Evolutionary conservation across 2,888 invertebrate species (phyloP).

Genomic region (Thereva nobilitata): DNA sequence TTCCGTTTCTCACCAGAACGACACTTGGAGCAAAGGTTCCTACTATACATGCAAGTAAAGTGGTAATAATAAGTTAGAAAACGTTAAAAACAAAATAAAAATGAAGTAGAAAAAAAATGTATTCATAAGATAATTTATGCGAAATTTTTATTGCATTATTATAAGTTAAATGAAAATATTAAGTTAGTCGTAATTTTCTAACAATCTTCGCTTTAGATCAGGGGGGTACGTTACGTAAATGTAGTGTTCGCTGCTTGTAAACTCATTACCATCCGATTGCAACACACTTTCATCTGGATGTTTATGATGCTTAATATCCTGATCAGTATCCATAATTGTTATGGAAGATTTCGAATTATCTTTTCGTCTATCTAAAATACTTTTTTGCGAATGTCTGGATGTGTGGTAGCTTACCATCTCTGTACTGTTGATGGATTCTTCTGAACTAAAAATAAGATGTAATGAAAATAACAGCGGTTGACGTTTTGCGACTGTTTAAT

Average conservation of each 20-base stretch:
- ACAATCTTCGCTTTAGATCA: conserved; percentile 78
- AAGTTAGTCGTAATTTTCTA: conserved; percentile 69
- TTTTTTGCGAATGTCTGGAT: conserved; percentile 19
- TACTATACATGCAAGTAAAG: too few relatives aligned
- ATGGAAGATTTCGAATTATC: conserved; percentile 21
- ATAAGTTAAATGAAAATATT: too few relatives aligned
- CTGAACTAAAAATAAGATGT: conserved; percentile 32
- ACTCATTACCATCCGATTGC: conserved; percentile 54
- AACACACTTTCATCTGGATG: conserved; percentile 14
- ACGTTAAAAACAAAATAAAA: too few relatives aligned
- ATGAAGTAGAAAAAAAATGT: too few relatives aligned
- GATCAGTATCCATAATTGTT: conserved; percentile 14
- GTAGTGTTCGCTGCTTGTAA: conserved; percentile 74
- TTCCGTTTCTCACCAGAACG: too few relatives aligned
- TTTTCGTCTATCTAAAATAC: conserved; percentile 25
- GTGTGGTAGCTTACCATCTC: conserved; percentile 17
- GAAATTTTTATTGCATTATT: too few relatives aligned
- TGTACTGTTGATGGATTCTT: conserved; percentile 29
- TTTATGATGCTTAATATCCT: conserved; percentile 13
- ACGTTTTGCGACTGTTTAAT: too few relatives aligned
- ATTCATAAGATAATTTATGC: too few relatives aligned
- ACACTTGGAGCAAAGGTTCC: too few relatives aligned
- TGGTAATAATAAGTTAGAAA: too few relatives aligned
- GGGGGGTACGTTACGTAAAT: conserved; percentile 88
- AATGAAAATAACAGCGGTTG: conserved; percentile 4